Evolutionary conservation across 2,797 vertebrate species (phyloP).

Genomic region (Australoheros facetus): DNA sequence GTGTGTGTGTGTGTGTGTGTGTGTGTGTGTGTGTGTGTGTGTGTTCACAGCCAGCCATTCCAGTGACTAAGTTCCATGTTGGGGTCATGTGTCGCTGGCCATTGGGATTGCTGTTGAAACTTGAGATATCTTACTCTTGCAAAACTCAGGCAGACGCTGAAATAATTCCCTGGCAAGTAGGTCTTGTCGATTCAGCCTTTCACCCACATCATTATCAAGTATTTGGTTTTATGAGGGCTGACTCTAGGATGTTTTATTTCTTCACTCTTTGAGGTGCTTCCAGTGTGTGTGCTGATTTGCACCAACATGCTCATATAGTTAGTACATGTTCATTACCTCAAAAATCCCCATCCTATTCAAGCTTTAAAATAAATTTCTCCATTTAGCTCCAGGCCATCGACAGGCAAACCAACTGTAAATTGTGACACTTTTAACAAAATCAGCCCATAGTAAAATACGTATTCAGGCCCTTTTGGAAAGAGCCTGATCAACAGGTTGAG

Average conservation of each 20-base stretch:
- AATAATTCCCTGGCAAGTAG: conserved; percentile 16
- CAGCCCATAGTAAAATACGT: conserved; percentile 36
- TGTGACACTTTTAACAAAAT: conserved; percentile 27
- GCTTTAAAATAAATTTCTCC: conserved; percentile 18
- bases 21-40: not conserved
- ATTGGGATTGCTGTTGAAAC: conserved; percentile 64
- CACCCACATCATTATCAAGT: conserved; percentile 38
- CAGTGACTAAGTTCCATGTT: conserved; percentile 33
- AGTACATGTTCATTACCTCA: not conserved
- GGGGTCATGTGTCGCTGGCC: conserved; percentile 58
- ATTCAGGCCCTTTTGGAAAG: conserved; percentile 41
- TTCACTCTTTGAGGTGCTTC: not conserved
- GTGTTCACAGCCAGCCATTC: conserved; percentile 31
- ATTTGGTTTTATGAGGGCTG: conserved; percentile 20
- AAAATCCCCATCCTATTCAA: not conserved
- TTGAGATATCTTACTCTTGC: conserved; percentile 68
- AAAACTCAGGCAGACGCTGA: conserved; percentile 51
- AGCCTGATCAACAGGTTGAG: conserved; percentile 74
- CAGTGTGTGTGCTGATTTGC: not conserved
- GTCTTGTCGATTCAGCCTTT: conserved; percentile 38
- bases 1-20: too few relatives aligned
- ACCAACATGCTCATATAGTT: conserved; percentile 10
- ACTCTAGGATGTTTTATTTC: conserved; percentile 1
- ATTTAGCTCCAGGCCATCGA: conserved; percentile 28
- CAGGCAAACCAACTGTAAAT: conserved; percentile 18